Evolutionary conservation across 2,888 invertebrate genomes (phyloP).

Genomic region (Amiota mariae): DNA sequence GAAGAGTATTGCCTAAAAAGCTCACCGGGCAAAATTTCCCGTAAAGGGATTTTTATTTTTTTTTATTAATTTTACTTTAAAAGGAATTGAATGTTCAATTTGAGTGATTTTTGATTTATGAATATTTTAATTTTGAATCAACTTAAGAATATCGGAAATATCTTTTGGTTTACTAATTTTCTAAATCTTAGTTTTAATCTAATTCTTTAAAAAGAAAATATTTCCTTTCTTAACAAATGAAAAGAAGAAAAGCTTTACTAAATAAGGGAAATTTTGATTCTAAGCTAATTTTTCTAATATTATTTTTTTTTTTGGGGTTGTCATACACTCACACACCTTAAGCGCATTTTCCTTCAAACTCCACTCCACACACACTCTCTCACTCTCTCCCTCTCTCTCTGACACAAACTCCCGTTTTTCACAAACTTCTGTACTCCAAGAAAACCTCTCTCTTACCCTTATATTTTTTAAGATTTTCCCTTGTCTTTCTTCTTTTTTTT

Average conservation of each 20-base stretch:
- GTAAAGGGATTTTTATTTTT: conserved; percentile 1
- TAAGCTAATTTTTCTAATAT: neutral
- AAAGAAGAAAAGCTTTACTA: neutral
- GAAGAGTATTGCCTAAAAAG: neutral
- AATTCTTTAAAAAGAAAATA: neutral
- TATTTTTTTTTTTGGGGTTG: neutral
- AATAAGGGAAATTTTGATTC: neutral
- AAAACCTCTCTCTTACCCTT: conserved; percentile 2
- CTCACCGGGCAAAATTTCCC: neutral
- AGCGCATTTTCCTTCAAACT: no score
- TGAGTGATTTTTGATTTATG: no score
- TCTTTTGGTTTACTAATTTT: no score
- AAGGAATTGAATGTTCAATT: no score
- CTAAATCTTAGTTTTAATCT: no score
- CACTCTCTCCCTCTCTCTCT: neutral
- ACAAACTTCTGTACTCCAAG: neutral
- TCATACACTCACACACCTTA: no score
- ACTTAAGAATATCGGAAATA: no score
- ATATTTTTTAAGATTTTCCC: neutral
- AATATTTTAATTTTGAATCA: no score
- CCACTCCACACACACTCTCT: no score
- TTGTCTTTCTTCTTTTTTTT: neutral
- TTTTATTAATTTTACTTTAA: no score
- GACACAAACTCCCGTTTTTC: neutral
- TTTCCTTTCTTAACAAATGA: neutral